Evolutionary conservation across 2,888 invertebrate genomes (phyloP), one percentile per base, ranked within the genome.

Genomic region (Drosophila picticornis): DNA sequence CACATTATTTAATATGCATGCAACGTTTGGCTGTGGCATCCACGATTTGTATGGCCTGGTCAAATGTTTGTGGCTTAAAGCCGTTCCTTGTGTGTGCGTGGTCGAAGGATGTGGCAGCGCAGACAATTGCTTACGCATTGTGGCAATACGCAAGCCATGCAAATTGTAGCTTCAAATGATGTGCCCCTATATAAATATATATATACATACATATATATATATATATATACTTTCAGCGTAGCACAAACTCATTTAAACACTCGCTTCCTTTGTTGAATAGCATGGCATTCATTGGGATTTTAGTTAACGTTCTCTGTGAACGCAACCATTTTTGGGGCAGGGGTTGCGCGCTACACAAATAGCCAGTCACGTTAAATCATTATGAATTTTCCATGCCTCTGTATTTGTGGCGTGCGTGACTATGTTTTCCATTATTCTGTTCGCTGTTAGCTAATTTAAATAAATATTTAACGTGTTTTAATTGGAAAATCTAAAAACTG

Each of bases 401-500:
- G 22, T 43, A 22, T 9, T 22, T 25, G 13, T 22, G 29, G n/a
- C 29, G 34, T 60, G 51, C 59, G 19, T 59, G 58, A 46, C 58
- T 52, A 77, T 64, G 48, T 74, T 80, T 64, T 25, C 43, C 53
- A 72, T 70, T 72, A 70, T 70, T 72, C 64, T 60, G 29, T 40
- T 50, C 38, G 67, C 60, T 60, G 62, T 48, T 70, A 48, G 57
- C 61, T 48, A 63, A 58, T 83, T 74, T 75, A 67, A 75, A 81
- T 85, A 80, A 85, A 85, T 88, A 85, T 88, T 88, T 71, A 80
- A 83, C 48, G 55, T 50, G 69, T 67, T 72, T 75, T 78, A 88
- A 86, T 80, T 82, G 79, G 51, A 65, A 77, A 86, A 80, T 77
- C 61, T 69, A 52, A 71, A 83, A 88, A 68, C 55, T 72, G 71